Evolutionary conservation across 2,888 invertebrate species (phyloP).

Genomic region (Bombylius discolor): DNA sequence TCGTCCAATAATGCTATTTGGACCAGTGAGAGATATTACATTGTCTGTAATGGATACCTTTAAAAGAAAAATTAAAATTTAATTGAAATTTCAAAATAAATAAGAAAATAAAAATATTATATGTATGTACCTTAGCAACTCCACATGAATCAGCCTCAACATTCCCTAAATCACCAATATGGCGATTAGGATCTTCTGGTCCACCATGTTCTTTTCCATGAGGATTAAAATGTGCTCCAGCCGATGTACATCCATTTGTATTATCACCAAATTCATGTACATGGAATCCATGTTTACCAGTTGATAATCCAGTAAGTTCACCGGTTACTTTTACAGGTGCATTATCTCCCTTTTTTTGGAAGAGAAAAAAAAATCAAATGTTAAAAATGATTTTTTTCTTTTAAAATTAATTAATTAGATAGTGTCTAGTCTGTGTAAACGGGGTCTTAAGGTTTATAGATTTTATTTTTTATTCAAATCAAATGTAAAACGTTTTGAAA

Average conservation of each 20-base stretch:
- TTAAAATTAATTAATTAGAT: too few relatives aligned
- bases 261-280: conserved; percentile 94
- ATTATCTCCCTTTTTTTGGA: conserved; percentile 39
- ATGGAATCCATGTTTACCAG: conserved; percentile 67
- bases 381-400: too few relatives aligned
- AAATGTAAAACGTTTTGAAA: too few relatives aligned
- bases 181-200: conserved; percentile 58
- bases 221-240: conserved; percentile 91
- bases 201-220: conserved; percentile 66
- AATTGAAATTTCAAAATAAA: background rate
- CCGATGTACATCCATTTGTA: conserved; percentile 90
- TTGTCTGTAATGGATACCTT: conserved; percentile 48
- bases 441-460: too few relatives aligned
- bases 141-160: conserved; percentile 51
- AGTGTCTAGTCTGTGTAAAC: too few relatives aligned
- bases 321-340: conserved; percentile 68
- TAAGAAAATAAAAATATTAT: too few relatives aligned
- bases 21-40: conserved; percentile 52
- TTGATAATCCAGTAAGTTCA: conserved; percentile 60
- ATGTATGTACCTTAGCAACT: conserved; percentile 42
- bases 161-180: conserved; percentile 86
- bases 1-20: conserved; percentile 68
- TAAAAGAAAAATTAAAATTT: conserved; percentile 1
- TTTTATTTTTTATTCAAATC: too few relatives aligned
- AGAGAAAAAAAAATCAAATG: too few relatives aligned